Base-by-base conservation (phyloP, 2,113 vertebrate species). In the Petroica traversi region DNA sequence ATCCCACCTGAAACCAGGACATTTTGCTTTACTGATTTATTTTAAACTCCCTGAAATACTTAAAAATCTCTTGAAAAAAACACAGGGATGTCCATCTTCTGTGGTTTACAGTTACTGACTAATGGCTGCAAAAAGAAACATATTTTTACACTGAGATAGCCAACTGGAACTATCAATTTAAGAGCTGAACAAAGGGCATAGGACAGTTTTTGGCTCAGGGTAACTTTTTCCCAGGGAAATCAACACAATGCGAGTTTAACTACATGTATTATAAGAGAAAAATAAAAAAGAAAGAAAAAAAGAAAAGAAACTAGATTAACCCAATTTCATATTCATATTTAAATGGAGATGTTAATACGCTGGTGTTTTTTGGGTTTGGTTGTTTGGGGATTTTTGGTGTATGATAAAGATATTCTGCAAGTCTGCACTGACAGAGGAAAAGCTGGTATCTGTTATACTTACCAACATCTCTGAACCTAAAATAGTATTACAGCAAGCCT, bases 401-500 rank as follows among this genome's bases (percentile, higher is more conserved):
- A 10, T 67, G 48, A 19, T 64, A 40, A 87, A 92, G 69, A 68
- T 48, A 48, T 52, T 75, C 69, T 93, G 48, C 23, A 48, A 64
- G 45, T 85, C 77, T 89, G 64, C 19, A 52, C 41, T 45, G 54
- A 71, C 19, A 89, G 77, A 93, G 61, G 74, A 92, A 95, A 82
- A 0, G 4, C 43, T 79, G 52, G 20, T 74, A 67, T 91, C 33
- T 91, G 41, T 77, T 84, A 71, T 14, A 77, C 58, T 83, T 90
- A 73, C 67, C 68, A 83, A 36, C 41, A 74, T 77, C 68, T 92
- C 79, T 88, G 33, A 94, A 84, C 26, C 59, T 67, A 88, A 95
- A 94, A 91, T 74, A 95, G 92, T 45, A 81, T 73, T 81, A 81
- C 57, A 82, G 67, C 94, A 93, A 88, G 71, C 62, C 51, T 86